Evolutionary conservation across 2,797 vertebrate genomes (phyloP), one percentile per base, ranked within the genome.

Genomic region (Leuciscus waleckii): DNA sequence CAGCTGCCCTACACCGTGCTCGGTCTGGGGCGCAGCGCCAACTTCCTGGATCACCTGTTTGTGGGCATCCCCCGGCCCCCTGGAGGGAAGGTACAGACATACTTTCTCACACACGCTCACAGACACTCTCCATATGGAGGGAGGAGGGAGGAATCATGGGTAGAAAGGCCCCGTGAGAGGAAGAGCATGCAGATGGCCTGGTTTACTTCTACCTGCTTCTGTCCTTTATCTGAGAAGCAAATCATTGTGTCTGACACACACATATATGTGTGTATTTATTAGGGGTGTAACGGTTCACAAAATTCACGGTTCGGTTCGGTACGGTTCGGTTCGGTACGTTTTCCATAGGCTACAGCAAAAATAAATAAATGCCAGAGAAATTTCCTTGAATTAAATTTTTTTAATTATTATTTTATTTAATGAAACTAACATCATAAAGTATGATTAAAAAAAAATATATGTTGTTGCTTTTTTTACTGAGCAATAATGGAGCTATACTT

Each of bases 1-100:
- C 98, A 99, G 91, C 94, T 99, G 86, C 98, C 98, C 7, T 99
- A 99, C 94, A 98, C 95, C 0, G 97, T 99, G 39, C 95, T 99
- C 67, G 98, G 98, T 54, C 93, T 99, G 74, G 98, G 98, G 39
- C 97, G 98, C 82, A 99, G 98, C 14, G 98, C 98, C 85, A 99
- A 99, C 93, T 99, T 99, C 93, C 96, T 99, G 1, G 97, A 99
- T 89, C 98, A 99, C 92, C 93, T 99, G 51, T 97, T 93, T 1
- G 97, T 99, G 14, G 98, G 98, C 85, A 99, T 99, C 89, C 98
- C 98, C 61, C 95, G 96, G 56, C 96, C 96, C 35, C 84, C 92
- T 0, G 97, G 97, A 92, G 95, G 95, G 87, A 96, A 93, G 95
- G 98, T 98, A 88, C 83, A 71, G 69, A 81, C 86, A 70, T 68